Evolutionary conservation across 2,113 vertebrate genomes (phyloP).

Genomic region (Myrmecophaga tridactyla): DNA sequence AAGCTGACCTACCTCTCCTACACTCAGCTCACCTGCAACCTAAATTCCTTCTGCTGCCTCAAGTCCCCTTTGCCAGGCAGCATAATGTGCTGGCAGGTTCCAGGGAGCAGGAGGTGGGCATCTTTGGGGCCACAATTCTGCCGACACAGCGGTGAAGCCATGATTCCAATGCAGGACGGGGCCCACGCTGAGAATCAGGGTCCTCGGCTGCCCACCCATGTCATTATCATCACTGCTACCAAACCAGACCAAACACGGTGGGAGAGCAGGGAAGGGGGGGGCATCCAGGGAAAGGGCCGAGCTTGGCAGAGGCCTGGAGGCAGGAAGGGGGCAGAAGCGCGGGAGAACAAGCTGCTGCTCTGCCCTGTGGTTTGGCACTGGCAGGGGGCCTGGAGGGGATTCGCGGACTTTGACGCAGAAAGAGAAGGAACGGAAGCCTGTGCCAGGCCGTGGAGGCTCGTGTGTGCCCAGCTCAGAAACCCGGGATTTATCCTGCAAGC

Average conservation of each 20-base stretch:
- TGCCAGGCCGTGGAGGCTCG: background rate
- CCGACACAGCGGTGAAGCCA: background rate
- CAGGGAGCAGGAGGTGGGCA: no score
- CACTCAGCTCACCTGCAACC: no score
- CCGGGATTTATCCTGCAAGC: background rate
- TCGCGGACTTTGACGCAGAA: background rate
- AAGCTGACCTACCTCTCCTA: no score
- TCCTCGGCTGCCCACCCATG: background rate
- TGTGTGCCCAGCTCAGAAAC: background rate
- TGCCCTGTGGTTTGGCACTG: background rate
- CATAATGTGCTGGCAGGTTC: no score
- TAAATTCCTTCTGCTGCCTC: no score
- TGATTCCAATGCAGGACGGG: fast-evolving
- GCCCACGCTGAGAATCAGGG: fast-evolving
- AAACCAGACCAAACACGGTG: background rate
- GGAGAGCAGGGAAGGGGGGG: background rate
- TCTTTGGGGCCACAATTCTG: no score
- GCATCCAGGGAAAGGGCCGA: fast-evolving
- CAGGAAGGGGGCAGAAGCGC: background rate
- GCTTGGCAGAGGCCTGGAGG: background rate
- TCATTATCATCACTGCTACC: background rate
- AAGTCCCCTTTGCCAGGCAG: no score
- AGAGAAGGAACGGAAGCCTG: fast-evolving
- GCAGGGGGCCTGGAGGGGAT: background rate
- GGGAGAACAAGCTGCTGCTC: fast-evolving